Conservation (phyloP, 2,888 invertebrate species). For the Nemotelus nigrinus region DNA sequence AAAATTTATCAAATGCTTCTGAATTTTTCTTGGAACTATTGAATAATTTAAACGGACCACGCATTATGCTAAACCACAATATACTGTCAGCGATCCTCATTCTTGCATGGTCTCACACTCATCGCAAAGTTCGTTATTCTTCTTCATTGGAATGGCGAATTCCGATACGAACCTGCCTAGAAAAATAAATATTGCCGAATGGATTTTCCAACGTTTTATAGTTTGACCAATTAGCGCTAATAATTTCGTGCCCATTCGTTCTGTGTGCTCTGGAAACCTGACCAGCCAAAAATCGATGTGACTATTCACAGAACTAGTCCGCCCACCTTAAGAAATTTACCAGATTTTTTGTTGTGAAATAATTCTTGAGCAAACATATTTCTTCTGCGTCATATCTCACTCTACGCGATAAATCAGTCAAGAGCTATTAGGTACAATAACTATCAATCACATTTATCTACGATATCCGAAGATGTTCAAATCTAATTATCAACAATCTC, state of each 20-base stretch:
- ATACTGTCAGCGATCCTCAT: too few relatives aligned
- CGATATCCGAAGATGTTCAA: background rate
- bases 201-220: background rate
- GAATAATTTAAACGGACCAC: too few relatives aligned
- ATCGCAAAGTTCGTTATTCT: too few relatives aligned
- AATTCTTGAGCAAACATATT: background rate
- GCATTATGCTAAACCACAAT: too few relatives aligned
- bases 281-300: too few relatives aligned
- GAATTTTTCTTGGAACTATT: too few relatives aligned
- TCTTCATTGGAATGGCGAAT: background rate
- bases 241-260: background rate
- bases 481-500: background rate
- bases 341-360: background rate
- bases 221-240: conserved; percentile 3
- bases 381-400: background rate
- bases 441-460: background rate
- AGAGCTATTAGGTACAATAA: background rate
- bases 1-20: too few relatives aligned
- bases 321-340: background rate
- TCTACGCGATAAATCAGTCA: background rate
- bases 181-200: background rate
- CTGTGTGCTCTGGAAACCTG: background rate
- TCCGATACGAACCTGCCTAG: background rate
- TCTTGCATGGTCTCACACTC: too few relatives aligned
- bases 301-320: background rate